Evolutionary conservation across 2,888 invertebrate genomes (phyloP), one percentile per base, ranked within the genome.

Genomic region (Tupiocoris notatus): DNA sequence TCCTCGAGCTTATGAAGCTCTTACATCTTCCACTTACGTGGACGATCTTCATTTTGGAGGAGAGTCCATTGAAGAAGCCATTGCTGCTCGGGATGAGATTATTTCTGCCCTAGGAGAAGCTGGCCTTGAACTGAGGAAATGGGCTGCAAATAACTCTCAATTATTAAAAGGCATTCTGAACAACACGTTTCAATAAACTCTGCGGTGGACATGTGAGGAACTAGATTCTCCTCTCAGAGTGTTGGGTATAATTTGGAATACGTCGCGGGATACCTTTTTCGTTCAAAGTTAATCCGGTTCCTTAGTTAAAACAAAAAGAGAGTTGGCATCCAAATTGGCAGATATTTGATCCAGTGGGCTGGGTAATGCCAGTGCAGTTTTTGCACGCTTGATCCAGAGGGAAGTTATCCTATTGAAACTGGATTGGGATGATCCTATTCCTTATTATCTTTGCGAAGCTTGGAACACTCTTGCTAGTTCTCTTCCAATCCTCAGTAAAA

Each of bases 241-340:
- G 9, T 20, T 74, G 7, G 74, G 74, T 9, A 3, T 74, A 1
- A n/a, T 64, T n/a, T 74, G 74, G 64, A 39, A 74, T 16, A 24
- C 17, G 16, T 1, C 7, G 18, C 12, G 18, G 12, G 74, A 74
- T 56, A 7, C 1, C 21, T 74, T 64, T 23, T 20, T 39, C 21
- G 63, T 21, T n/a, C 9, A 25, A 12, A 56, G 54, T 2, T 20
- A 63, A 7, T 18, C 64, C 6, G 6, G 20, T 1, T 56, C 1
- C 1, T 1, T 1, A 20, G 16, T 22, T 7, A 16, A 20, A 6
- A 74, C 74, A 16, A 74, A 74, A 63, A 9, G 65, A 1, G 16
- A 63, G 21, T 20, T 74, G 9, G 64, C 64, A n/a, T 74, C 74
- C 9, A 25, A 74, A 17, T 25, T 73, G 61, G 6, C 59, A 73